These are phyloP conservation scores for Nemoura dubitans DNA, from an alignment of 2,888 invertebrate species.

Conservation along the genomic window DNA sequence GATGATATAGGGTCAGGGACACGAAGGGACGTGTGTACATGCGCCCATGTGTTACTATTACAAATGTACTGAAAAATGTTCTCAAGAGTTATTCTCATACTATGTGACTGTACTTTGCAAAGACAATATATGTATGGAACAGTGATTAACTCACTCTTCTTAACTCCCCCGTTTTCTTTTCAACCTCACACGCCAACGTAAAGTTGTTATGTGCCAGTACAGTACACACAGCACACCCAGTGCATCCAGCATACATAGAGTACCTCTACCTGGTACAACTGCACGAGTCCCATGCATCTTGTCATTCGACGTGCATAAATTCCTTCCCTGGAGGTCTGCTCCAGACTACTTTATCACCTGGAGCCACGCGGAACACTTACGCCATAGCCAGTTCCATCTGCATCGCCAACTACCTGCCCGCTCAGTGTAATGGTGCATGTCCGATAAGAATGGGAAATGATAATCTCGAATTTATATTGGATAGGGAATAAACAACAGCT, in stretches of 20 bases:
- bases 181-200: neutral
- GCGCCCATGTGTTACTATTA: too few relatives aligned
- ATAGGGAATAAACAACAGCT: slow-evolving; percentile 7
- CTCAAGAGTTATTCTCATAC: too few relatives aligned
- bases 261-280: neutral
- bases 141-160: too few relatives aligned
- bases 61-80: too few relatives aligned
- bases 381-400: neutral
- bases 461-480: slow-evolving; percentile 3
- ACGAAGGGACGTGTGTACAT: too few relatives aligned
- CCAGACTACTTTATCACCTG: slow-evolving; percentile 5
- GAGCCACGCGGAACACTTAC: neutral
- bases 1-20: too few relatives aligned
- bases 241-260: too few relatives aligned
- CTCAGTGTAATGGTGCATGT: neutral
- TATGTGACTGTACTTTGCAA: too few relatives aligned
- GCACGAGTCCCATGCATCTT: neutral
- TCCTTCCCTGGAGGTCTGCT: neutral
- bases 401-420: neutral
- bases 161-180: too few relatives aligned
- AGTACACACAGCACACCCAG: too few relatives aligned
- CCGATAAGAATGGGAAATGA: neutral
- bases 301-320: neutral
- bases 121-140: too few relatives aligned
- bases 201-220: neutral